Base-by-base conservation (phyloP, 2,888 invertebrate species). In the Acrocera orbiculus region DNA sequence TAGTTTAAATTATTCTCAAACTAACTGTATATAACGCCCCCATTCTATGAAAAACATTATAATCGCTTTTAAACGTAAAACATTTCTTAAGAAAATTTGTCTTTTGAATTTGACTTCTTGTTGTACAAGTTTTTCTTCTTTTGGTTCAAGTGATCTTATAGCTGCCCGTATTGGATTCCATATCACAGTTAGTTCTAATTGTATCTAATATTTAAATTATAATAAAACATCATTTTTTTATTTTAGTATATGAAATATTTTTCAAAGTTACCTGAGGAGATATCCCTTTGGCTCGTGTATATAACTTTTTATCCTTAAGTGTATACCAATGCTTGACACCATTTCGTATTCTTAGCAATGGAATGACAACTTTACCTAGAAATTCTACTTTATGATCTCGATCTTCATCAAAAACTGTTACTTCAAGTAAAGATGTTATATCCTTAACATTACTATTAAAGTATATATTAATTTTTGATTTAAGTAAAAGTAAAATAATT, bases 381-480 rank as follows among this genome's bases (percentile, higher is more conserved):
- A 98, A 98, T 58, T 98, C 96, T 9, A 90, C 92, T 58, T 95
- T 95, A 57, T 95, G 93, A 55, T 93, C 92, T 39, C 92, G 73
- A 57, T 98, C 96, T 62, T 98, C 96, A 52, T 98, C 96, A 57
- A 79, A 96, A 0, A 98, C 90, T 0, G 95, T 95, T 32, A 98
- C 66, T 52, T 98, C 96, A 43, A 98, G 63, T 30, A 86, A 76
- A 33, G 89, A 82, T 49, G 93, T 90, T 43, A 98, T 86, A 54
- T 98, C 98, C 54, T 92, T 86, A n/a, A 87, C 75, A 57, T 85
- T 85, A 54, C 80, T 80, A 57, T 11, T 14, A 31, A 36, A 35
- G 15, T 19, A 19, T 19, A 6, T 19, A 6, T 4, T 25, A 25
- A 25, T 11, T 11, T 11, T 25, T 25, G 3, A 4, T 2, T 25